Conservation (phyloP, 1,140 invertebrate species). For the Drosophila cardini region DNA sequence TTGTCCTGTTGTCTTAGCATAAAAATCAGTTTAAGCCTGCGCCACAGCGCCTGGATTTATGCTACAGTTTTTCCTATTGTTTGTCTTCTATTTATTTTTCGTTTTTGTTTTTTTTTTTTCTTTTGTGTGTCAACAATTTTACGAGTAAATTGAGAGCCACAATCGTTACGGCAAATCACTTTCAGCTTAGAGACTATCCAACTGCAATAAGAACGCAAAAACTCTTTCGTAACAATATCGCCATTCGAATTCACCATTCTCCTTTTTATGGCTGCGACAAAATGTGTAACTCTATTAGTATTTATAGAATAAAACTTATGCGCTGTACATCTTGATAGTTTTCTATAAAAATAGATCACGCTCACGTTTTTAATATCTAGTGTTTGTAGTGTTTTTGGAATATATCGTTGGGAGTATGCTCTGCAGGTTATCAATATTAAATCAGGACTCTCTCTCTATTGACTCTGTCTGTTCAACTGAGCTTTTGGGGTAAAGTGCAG, state of each 20-base stretch:
- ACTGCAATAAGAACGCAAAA: slow-evolving; percentile 30
- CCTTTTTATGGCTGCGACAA: slow-evolving; percentile 32
- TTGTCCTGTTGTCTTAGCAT: slow-evolving; percentile 37
- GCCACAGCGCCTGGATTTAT: slow-evolving; percentile 69
- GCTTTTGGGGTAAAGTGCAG: slow-evolving; percentile 52
- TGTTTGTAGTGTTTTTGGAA: neutral
- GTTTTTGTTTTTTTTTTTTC: slow-evolving; percentile 14
- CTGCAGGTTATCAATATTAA: slow-evolving; percentile 43
- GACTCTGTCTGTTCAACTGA: neutral
- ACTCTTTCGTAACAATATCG: slow-evolving; percentile 32
- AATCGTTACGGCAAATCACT: slow-evolving; percentile 75
- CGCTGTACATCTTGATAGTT: slow-evolving; percentile 16
- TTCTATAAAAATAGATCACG: slow-evolving; percentile 20
- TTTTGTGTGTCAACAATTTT: slow-evolving; percentile 65
- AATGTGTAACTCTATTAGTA: slow-evolving; percentile 17
- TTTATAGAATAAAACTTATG: slow-evolving; percentile 17
- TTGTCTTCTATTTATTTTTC: slow-evolving; percentile 6
- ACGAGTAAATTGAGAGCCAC: slow-evolving; percentile 72
- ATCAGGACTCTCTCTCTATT: slow-evolving; percentile 10
- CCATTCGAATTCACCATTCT: slow-evolving; percentile 3
- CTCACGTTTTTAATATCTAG: slow-evolving; percentile 25
- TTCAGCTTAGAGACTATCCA: slow-evolving; percentile 56
- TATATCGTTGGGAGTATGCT: neutral
- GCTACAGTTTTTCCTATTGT: slow-evolving; percentile 46
- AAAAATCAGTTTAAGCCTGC: slow-evolving; percentile 75